These are phyloP conservation scores for Cylloceria caligata DNA, from an alignment of 2,888 invertebrate species.

Conservation along the genomic window DNA sequence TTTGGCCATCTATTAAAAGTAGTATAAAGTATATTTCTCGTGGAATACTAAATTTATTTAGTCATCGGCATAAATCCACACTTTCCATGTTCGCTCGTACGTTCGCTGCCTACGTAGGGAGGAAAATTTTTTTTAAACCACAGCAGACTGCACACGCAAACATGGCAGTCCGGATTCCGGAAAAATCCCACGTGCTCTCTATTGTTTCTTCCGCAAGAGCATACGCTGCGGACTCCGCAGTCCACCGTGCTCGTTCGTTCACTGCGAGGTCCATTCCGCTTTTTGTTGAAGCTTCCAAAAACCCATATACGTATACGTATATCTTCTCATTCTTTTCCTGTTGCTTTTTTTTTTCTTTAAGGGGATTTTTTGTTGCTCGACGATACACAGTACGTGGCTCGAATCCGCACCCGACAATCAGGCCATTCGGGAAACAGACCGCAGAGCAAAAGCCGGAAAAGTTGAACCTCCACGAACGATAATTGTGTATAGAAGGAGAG, in stretches of 20 bases:
- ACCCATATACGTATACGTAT: background rate
- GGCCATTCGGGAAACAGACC: background rate
- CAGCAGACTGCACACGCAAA: slow-evolving; percentile 3
- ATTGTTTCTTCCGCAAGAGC: slow-evolving; percentile 5
- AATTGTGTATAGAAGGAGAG: background rate
- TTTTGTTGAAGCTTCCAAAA: background rate
- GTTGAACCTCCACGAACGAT: slow-evolving; percentile 27
- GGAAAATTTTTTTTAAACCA: background rate
- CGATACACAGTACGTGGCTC: background rate
- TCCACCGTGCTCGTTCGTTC: background rate
- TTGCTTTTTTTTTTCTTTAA: background rate
- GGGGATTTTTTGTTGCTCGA: background rate
- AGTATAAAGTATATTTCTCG: background rate
- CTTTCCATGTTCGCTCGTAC: background rate
- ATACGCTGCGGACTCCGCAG: background rate
- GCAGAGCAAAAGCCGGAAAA: slow-evolving; percentile 7
- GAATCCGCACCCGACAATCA: background rate
- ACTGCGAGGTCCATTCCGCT: background rate
- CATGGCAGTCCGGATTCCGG: background rate
- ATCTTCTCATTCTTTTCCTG: background rate
- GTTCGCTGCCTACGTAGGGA: background rate
- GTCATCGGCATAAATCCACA: slow-evolving; percentile 3
- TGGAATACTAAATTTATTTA: background rate
- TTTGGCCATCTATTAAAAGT: background rate
- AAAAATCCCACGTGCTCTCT: background rate